These are phyloP conservation scores for Acleris holmiana DNA, from an alignment of 2,888 invertebrate species.

Conservation along the genomic window DNA sequence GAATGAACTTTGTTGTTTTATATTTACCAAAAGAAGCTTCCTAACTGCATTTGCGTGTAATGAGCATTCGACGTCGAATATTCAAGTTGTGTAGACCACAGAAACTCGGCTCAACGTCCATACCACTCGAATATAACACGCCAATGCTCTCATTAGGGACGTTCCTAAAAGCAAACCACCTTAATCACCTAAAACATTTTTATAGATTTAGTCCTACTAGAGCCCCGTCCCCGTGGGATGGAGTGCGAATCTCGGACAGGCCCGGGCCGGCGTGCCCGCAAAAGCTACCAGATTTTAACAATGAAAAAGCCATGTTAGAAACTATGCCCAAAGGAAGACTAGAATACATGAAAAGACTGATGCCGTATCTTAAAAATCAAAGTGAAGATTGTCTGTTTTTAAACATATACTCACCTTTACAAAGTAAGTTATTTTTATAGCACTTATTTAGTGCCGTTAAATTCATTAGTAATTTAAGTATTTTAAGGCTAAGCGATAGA, in stretches of 20 bases:
- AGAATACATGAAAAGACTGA: constrained; percentile 94
- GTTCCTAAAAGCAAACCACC: too few relatives aligned
- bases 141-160: too few relatives aligned
- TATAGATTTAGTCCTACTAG: constrained; percentile 95
- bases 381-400: constrained; percentile 99
- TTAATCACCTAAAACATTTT: not conserved
- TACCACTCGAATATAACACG: too few relatives aligned
- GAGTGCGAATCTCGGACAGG: constrained; percentile 91
- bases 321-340: constrained; percentile 95
- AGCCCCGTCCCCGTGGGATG: constrained; percentile 96
- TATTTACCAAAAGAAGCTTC: too few relatives aligned
- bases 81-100: too few relatives aligned
- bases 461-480: too few relatives aligned
- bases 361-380: constrained; percentile 96
- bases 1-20: too few relatives aligned
- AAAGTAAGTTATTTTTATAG: constrained; percentile 87
- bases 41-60: too few relatives aligned
- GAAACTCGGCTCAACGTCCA: too few relatives aligned
- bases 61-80: too few relatives aligned
- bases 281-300: constrained; percentile 91
- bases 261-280: constrained; percentile 96
- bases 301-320: constrained; percentile 92
- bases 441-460: too few relatives aligned
- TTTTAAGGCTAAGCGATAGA: too few relatives aligned
- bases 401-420: constrained; percentile 97